Percentiles rank a stretch among this genome's conserved stretches.
Conservation (phyloP, 92 coral and sea anemone genomes). For the Muricea muricata region DNA sequence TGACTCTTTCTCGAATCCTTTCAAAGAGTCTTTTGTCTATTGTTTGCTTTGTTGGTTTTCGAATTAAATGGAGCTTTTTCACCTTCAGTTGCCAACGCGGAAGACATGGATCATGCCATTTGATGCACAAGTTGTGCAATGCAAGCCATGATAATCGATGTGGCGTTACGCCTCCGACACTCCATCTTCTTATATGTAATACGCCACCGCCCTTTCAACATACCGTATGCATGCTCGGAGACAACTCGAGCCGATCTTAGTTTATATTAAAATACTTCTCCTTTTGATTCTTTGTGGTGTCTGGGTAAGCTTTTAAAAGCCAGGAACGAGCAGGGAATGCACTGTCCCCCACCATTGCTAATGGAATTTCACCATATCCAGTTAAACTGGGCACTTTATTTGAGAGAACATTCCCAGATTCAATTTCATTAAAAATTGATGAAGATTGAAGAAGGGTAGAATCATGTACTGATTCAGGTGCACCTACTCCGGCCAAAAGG, state of each 20-base stretch:
- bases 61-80: conserved; percentile 31
- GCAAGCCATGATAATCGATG: conserved; percentile 53
- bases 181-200: conserved; percentile 51
- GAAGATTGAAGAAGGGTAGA: conserved; percentile 40
- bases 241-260: conserved; percentile 55
- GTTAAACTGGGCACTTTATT: conserved; percentile 30
- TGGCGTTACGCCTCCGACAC: conserved; percentile 51
- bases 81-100: conserved; percentile 57
- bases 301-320: conserved; percentile 46
- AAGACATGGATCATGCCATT: conserved; percentile 52
- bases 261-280: conserved; percentile 45
- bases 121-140: conserved; percentile 48
- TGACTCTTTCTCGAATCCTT: conserved; percentile 38
- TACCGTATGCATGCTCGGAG: conserved; percentile 55
- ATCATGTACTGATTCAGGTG: conserved; percentile 59
- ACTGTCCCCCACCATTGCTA: conserved; percentile 28
- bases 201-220: conserved; percentile 50
- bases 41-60: conserved; percentile 41
- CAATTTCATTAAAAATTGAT: background rate
- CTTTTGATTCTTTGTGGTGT: conserved; percentile 28
- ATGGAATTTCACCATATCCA: conserved; percentile 42
- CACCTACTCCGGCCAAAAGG: conserved; percentile 66
- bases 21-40: conserved; percentile 40
- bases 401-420: background rate
- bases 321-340: conserved; percentile 48